Evolutionary conservation across 2,797 vertebrate genomes (phyloP).

Genomic region (Sebastes miniatus): DNA sequence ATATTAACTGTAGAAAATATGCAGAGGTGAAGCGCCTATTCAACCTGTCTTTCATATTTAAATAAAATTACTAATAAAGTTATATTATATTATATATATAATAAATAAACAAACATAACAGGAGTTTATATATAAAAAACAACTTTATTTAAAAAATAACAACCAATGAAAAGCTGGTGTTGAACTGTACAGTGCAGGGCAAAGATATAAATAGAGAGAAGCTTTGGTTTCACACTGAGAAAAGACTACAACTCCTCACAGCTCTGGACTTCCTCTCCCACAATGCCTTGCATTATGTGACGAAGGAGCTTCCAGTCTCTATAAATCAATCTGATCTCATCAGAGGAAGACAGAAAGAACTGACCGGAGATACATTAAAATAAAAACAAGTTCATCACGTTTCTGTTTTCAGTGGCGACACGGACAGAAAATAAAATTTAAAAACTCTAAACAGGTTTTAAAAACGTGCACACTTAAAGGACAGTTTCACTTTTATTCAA

Average conservation of each 20-base stretch:
- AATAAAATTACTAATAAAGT: neutral
- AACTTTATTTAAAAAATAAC: conserved; percentile 72
- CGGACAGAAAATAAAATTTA: neutral
- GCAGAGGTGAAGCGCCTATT: too few relatives aligned
- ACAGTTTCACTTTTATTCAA: neutral
- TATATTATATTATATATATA: neutral
- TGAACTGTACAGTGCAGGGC: conserved; percentile 59
- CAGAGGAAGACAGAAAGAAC: neutral
- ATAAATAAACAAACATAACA: neutral
- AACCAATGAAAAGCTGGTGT: conserved; percentile 44
- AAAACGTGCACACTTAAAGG: neutral
- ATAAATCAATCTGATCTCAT: neutral
- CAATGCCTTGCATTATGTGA: conserved; percentile 9
- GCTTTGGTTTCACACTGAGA: conserved; percentile 37
- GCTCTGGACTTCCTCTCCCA: conserved; percentile 39
- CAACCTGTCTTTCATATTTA: too few relatives aligned
- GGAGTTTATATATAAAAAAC: conserved; percentile 20
- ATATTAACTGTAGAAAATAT: neutral
- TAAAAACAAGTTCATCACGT: neutral
- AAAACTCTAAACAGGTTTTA: conserved; percentile 10
- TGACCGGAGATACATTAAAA: neutral
- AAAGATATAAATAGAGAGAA: conserved; percentile 60
- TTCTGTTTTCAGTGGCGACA: neutral
- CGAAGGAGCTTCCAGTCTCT: neutral
- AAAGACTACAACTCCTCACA: neutral